Conservation (phyloP, 2,797 vertebrate species). For the Scomberomorus guttatus region DNA sequence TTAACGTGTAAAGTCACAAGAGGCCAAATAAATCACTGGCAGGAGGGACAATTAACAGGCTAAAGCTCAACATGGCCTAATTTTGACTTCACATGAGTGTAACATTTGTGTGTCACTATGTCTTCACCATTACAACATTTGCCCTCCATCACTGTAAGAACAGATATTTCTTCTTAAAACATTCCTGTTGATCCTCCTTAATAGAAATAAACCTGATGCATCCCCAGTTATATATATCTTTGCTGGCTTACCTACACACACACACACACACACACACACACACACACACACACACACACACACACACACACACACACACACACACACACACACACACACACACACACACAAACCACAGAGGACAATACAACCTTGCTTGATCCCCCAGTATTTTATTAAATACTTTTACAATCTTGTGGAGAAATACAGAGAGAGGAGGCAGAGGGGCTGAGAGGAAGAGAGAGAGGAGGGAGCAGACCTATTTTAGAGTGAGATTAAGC, state of each 20-base stretch:
- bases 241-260: not conserved
- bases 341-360: slow-evolving; percentile 13
- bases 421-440: slow-evolving; percentile 50
- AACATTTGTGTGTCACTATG: not conserved
- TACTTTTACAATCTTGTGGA: slow-evolving; percentile 44
- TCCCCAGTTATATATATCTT: not conserved
- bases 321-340: not conserved
- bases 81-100: slow-evolving; percentile 10
- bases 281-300: not conserved
- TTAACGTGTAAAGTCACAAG: slow-evolving; percentile 3
- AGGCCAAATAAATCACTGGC: slow-evolving; percentile 10
- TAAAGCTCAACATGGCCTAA: slow-evolving; percentile 8
- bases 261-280: not conserved
- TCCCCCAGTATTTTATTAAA: slow-evolving; percentile 57
- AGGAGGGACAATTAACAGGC: not conserved
- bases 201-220: slow-evolving; percentile 20
- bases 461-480: slow-evolving; percentile 59
- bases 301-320: not conserved
- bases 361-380: slow-evolving; percentile 43
- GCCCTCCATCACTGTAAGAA: not conserved
- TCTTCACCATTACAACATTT: not conserved
- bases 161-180: not conserved
- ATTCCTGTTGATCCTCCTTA: slow-evolving; percentile 4
- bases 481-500: slow-evolving; percentile 78
- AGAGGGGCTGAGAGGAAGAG: slow-evolving; percentile 21